phyloP scores from a whole-genome alignment of 1,140 invertebrate genomes.

The Plodia interpunctella region DNA sequence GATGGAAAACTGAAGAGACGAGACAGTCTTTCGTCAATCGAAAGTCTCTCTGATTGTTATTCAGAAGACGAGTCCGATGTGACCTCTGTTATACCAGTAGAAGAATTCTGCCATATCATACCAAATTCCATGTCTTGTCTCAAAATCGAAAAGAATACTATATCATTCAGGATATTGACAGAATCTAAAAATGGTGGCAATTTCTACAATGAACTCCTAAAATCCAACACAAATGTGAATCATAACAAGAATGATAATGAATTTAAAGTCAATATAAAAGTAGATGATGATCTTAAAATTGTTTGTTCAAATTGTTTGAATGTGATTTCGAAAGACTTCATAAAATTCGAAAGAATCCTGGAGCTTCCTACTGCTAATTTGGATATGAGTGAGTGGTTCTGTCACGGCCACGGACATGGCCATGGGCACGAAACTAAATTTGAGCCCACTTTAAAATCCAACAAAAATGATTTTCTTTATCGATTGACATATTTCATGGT shows the following conservation, averaged over 20 bases:
- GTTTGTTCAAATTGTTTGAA: slow-evolving; percentile 76
- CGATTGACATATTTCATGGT: slow-evolving; percentile 72
- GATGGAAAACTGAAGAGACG: slow-evolving; percentile 42
- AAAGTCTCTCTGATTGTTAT: slow-evolving; percentile 58
- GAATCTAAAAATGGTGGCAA: slow-evolving; percentile 69
- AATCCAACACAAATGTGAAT: slow-evolving; percentile 34
- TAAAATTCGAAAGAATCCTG: slow-evolving; percentile 74
- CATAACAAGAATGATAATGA: slow-evolving; percentile 33
- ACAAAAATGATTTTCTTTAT: slow-evolving; percentile 73
- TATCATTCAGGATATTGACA: slow-evolving; percentile 71
- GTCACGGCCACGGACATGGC: slow-evolving; percentile 60
- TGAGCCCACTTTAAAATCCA: slow-evolving; percentile 52
- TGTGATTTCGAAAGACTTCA: slow-evolving; percentile 46
- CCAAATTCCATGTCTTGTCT: slow-evolving; percentile 72
- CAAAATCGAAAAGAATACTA: slow-evolving; percentile 64
- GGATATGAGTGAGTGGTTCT: slow-evolving; percentile 79
- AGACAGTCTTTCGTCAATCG: slow-evolving; percentile 63
- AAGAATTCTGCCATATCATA: slow-evolving; percentile 66
- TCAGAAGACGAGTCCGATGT: slow-evolving; percentile 57
- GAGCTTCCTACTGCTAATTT: slow-evolving; percentile 76
- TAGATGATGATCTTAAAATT: slow-evolving; percentile 51
- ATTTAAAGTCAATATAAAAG: slow-evolving; percentile 56
- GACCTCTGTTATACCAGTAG: slow-evolving; percentile 53
- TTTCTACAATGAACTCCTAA: slow-evolving; percentile 75
- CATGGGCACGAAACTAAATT: slow-evolving; percentile 30